A percentile compares a stretch with the other conserved stretches of the same genome.
These are phyloP conservation scores for Trematomus loennbergii DNA, from an alignment of 2,113 vertebrate species.

Conservation along the genomic window DNA sequence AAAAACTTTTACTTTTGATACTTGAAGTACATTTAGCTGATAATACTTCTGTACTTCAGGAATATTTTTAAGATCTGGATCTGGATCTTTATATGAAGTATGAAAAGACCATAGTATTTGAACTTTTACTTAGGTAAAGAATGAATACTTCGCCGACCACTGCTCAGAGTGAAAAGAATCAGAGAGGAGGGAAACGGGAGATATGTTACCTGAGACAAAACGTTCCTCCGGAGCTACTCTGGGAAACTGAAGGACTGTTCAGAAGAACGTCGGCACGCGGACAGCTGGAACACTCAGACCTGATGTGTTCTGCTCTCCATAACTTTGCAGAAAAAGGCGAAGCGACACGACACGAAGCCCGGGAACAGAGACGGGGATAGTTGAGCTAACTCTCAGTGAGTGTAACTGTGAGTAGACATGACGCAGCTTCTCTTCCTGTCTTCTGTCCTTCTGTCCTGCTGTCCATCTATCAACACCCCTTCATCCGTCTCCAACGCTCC, in stretches of 20 bases:
- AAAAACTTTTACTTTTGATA: no score
- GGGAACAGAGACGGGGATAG: background rate
- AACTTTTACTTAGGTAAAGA: no score
- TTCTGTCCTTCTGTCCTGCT: background rate
- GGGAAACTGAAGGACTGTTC: background rate
- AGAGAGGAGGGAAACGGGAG: constrained; percentile 1
- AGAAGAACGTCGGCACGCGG: background rate
- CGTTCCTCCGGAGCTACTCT: constrained; percentile 54
- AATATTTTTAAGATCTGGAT: no score
- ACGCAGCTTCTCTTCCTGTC: constrained; percentile 31
- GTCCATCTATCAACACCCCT: constrained; percentile 5
- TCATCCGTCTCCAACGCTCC: constrained; percentile 1
- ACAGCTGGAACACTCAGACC: constrained; percentile 25
- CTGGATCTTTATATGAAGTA: no score
- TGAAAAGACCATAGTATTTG: no score
- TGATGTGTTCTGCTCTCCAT: constrained; percentile 24
- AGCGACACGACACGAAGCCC: constrained; percentile 10
- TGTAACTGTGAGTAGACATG: constrained; percentile 6
- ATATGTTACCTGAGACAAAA: constrained; percentile 63
- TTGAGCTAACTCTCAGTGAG: constrained; percentile 58
- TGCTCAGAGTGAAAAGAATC: constrained; percentile 9
- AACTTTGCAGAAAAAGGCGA: background rate
- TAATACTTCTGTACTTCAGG: no score
- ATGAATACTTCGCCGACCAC: no score
- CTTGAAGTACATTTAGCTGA: no score